Evolutionary conservation across 2,113 vertebrate genomes (phyloP), one percentile per base, ranked within the genome.

Genomic region (Phalacrocorax carbo): DNA sequence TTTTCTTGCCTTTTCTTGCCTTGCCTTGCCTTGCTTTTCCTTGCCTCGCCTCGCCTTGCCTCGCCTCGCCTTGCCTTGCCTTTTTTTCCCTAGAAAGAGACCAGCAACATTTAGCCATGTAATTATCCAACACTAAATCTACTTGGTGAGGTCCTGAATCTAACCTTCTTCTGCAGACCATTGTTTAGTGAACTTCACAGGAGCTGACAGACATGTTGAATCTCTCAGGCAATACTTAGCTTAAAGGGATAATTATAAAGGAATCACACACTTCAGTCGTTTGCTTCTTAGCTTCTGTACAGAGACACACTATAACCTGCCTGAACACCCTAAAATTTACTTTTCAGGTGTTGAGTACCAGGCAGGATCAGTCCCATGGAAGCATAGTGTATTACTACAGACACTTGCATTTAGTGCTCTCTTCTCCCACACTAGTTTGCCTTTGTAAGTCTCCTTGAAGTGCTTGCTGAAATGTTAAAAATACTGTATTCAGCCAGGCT

Each of bases 381-480:
- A 82, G 5, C 16, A 55, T 4, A 34, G 2, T 30, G 91, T 82
- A 65, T 71, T 73, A 38, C 48, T 51, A 44, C 15, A 88, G 26
- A 55, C 44, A 44, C 13, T 42, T 60, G 6, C 10, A n/a, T 91
- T 82, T 80, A 52, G 21, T 51, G 17, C 13, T 90, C n/a, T 80
- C 32, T 55, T 83, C 61, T 86, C 15, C 44, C 20, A 27, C 36
- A 48, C 6, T 48, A 36, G 11, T 76, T 58, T 86, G 86, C 30
- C 95, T 96, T 97, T 96, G 83, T 30, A 75, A 86, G 44, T 93
- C 90, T 94, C 94, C 94, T 97, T 96, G 88, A 94, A 88, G n/a
- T 27, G 11, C 72, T 87, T 82, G 21, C 34, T 76, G 68, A 95
- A 94, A 88, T 82, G 23, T 86, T 80, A 73, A 91, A 84, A 90